Conservation (phyloP, 2,113 vertebrate genomes). For the Planiliza haematocheilus region DNA sequence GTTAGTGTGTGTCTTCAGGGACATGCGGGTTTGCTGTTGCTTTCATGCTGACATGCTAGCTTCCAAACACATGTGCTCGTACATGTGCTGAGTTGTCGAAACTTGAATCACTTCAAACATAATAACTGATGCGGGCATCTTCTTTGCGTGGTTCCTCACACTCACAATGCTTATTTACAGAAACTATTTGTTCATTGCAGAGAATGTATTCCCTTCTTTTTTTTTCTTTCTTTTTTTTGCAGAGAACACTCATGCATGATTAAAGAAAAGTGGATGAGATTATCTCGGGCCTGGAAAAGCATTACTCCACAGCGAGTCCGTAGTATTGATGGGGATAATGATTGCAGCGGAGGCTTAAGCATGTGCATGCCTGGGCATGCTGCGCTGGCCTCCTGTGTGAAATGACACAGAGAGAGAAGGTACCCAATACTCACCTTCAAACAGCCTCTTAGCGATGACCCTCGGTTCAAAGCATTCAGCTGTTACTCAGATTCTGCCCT, state of each 20-base stretch:
- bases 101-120: not conserved
- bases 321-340: constrained; percentile 7
- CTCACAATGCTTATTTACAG: not conserved
- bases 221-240: too few species aligned
- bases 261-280: not conserved
- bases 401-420: not conserved
- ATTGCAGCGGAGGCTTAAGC: constrained; percentile 3
- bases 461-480: constrained; percentile 21
- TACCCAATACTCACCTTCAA: constrained; percentile 12
- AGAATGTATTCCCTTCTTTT: not conserved
- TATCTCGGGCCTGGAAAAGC: not conserved
- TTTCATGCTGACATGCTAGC: constrained; percentile 17
- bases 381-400: constrained; percentile 8
- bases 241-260: not conserved
- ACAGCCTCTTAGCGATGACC: constrained; percentile 18
- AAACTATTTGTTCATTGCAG: not conserved
- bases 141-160: not conserved
- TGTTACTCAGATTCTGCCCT: constrained; percentile 15
- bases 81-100: constrained; percentile 7
- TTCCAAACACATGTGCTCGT: not conserved
- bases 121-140: constrained; percentile 2
- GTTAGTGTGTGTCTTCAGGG: constrained; percentile 33
- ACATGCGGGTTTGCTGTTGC: constrained; percentile 6
- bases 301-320: not conserved
- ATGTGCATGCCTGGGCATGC: not conserved